Percentiles rank a stretch among this genome's conserved stretches.
Evolutionary conservation across 2,888 invertebrate species (phyloP).

Genomic region (Scaptodrosophila latifasciaeformis): DNA sequence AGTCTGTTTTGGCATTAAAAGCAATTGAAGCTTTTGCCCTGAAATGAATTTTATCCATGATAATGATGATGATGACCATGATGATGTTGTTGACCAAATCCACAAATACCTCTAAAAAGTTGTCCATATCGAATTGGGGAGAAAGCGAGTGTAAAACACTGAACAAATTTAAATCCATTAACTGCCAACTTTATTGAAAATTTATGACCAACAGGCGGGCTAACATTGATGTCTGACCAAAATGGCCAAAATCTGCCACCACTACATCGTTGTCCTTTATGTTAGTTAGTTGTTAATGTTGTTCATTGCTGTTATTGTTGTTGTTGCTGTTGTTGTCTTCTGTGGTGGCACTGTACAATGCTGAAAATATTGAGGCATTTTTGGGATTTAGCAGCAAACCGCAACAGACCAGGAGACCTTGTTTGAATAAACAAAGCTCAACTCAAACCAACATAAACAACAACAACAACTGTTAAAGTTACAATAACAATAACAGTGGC

Average conservation of each 20-base stretch:
- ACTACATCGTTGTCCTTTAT: conserved; percentile 20
- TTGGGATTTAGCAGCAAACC: conserved; percentile 56
- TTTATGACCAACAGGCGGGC: conserved; percentile 38
- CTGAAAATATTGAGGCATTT: conserved; percentile 54
- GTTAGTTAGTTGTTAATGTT: conserved; percentile 4
- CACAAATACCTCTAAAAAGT: too few relatives aligned
- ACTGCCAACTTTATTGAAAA: conserved; percentile 47
- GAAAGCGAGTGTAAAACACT: too few relatives aligned
- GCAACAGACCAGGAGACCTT: conserved; percentile 34
- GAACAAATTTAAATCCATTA: conserved; percentile 65
- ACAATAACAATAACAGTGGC: too few relatives aligned
- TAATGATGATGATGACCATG: too few relatives aligned
- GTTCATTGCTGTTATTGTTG: background rate
- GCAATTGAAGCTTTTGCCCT: too few relatives aligned
- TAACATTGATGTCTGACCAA: background rate
- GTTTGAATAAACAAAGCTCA: conserved; percentile 55
- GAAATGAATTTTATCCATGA: too few relatives aligned
- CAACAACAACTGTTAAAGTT: conserved; percentile 19
- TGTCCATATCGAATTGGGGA: too few relatives aligned
- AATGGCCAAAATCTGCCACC: background rate
- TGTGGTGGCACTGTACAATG: conserved; percentile 26
- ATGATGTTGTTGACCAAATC: too few relatives aligned
- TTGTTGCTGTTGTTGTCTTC: conserved; percentile 20
- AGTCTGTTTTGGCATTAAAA: too few relatives aligned
- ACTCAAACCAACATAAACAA: background rate